These are phyloP conservation scores for Daubentonia madagascariensis DNA, from an alignment of 2,113 vertebrate species.

Conservation along the genomic window DNA sequence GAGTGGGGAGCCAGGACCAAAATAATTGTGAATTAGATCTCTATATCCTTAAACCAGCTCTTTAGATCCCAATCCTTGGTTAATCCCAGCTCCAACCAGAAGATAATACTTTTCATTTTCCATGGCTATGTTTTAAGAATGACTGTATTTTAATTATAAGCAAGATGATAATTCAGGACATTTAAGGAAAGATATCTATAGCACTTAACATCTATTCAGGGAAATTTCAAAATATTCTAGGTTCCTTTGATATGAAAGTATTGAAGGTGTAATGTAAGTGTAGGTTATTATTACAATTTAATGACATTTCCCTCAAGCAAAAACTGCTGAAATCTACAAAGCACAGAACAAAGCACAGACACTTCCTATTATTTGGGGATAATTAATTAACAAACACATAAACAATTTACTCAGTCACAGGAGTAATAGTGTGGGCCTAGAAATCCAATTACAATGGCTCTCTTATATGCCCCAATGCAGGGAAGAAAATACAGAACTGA, in stretches of 20 bases:
- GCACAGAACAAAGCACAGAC: slow-evolving; percentile 3
- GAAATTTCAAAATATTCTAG: slow-evolving; percentile 56
- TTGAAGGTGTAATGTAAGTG: slow-evolving; percentile 53
- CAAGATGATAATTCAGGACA: slow-evolving; percentile 52
- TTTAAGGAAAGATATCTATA: slow-evolving; percentile 64
- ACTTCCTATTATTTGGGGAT: slow-evolving; percentile 22
- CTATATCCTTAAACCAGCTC: background rate
- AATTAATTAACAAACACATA: slow-evolving; percentile 59
- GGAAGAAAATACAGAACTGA: background rate
- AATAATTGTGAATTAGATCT: background rate
- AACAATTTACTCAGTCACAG: slow-evolving; percentile 50
- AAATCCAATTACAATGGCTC: background rate
- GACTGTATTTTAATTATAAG: slow-evolving; percentile 47
- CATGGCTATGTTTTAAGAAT: slow-evolving; percentile 55
- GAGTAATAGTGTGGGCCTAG: background rate
- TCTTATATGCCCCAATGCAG: background rate
- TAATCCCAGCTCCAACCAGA: slow-evolving; percentile 24
- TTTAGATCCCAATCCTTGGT: slow-evolving; percentile 1
- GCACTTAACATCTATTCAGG: slow-evolving; percentile 41
- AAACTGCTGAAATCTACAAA: slow-evolving; percentile 53
- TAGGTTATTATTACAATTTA: slow-evolving; percentile 56
- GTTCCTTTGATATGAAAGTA: slow-evolving; percentile 51
- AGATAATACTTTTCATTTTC: slow-evolving; percentile 33
- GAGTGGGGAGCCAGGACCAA: background rate
- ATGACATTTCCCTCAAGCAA: slow-evolving; percentile 51